Evolutionary conservation across 2,113 vertebrate genomes (phyloP), one percentile per base, ranked within the genome.

Genomic region (Rhodinocichla rosea): DNA sequence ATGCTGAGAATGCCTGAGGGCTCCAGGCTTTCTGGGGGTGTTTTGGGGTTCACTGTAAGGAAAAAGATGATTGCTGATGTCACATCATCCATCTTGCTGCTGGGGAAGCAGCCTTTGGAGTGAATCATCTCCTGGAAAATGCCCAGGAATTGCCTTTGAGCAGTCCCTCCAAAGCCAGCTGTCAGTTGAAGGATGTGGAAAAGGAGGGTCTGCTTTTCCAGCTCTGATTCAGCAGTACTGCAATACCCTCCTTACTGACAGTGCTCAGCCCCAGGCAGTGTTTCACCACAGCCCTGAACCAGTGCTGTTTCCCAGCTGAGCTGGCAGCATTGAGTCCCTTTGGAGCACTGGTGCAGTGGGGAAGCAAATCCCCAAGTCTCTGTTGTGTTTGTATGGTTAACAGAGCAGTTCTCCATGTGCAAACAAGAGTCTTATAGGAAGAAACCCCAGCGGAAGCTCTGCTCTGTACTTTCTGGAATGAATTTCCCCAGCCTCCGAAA

Each of bases 301-400:
- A 77, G 81, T 81, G 50, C 37, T 15, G 8, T 40, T 81, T 10
- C 30, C 55, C 49, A 74, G 32, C 45, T 45, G 75, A 52, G 71
- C 3, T 32, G 45, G 56, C 26, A 40, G 17, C 1, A 40, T 10
- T 6, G 24, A 42, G 40, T 33, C 56, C 30, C 49, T 76, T n/a
- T 2, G 10, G 49, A 73, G 44, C 70, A 27, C 39, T 8, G 22
- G 4, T 11, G 6, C 5, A 5, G 14, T 42, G 63, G 57, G 47
- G 22, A 76, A 80, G 62, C 0, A 1, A 80, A 83, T 83, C 7
- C 22, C 14, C 6, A 2, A 2, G 47, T 57, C 5, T 6, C 32
- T 74, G 40, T 19, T 49, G 55, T 9, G 15, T 23, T 82, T 47
- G 5, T 74, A 90, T 52, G 53, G 30, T 44, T 86, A 39, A 15